These are phyloP conservation scores for Heliconius hermathena DNA, from an alignment of 1,140 invertebrate genomes.

Conservation along the genomic window DNA sequence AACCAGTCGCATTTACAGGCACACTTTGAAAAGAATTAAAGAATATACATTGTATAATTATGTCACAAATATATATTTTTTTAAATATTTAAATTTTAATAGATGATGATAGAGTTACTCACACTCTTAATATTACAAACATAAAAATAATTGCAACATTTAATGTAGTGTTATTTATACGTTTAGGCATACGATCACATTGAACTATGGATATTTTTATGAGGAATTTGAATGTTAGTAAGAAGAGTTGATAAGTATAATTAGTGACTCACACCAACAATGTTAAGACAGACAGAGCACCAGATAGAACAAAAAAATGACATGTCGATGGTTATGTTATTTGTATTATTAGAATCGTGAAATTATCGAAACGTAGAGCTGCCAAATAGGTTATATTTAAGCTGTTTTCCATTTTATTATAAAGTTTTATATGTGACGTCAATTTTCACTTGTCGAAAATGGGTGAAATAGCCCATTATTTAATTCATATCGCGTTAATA, in stretches of 20 bases:
- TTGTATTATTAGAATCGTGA: conserved; percentile 47
- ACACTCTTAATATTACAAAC: background rate
- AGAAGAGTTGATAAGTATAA: background rate
- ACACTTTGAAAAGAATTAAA: too few species aligned
- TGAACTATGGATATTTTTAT: background rate
- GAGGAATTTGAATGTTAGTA: background rate
- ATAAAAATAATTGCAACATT: too few species aligned
- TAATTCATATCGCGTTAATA: too few species aligned
- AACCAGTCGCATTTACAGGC: too few species aligned
- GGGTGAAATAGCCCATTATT: too few species aligned
- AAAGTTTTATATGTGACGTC: too few species aligned
- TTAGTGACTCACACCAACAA: conserved; percentile 2
- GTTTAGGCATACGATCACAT: too few species aligned
- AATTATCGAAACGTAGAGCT: conserved; percentile 37
- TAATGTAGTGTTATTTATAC: too few species aligned
- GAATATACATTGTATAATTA: background rate
- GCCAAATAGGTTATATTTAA: background rate
- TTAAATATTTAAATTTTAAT: too few species aligned
- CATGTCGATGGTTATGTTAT: conserved; percentile 70
- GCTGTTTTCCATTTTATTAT: too few species aligned
- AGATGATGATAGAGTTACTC: background rate
- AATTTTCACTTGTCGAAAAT: too few species aligned
- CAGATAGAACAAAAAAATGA: conserved; percentile 50
- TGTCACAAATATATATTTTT: background rate
- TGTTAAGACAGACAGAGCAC: conserved; percentile 9